A percentile compares a stretch with the other conserved stretches of the same genome.
Evolutionary conservation across 2,888 invertebrate species (phyloP).

Genomic region (Metellina segmentata): DNA sequence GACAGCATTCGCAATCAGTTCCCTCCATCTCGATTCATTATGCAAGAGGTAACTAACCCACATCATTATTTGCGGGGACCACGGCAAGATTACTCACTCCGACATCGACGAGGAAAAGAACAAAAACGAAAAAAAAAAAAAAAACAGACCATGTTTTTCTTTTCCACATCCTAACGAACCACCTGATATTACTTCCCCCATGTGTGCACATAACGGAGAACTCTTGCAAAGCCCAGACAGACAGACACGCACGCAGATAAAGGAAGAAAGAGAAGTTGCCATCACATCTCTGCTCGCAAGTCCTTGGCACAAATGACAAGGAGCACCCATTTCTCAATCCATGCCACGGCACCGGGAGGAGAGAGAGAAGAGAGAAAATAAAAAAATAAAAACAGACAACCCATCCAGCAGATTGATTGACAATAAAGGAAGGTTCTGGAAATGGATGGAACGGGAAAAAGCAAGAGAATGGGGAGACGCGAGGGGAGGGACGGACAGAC

Average conservation of each 20-base stretch:
- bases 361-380: neutral
- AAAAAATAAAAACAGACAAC: conserved; percentile 43
- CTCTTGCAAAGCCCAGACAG: neutral
- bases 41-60: neutral
- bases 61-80: neutral
- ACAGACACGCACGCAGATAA: conserved; percentile 27
- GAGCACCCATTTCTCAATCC: conserved; percentile 45
- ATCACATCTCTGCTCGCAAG: neutral
- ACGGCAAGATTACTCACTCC: neutral
- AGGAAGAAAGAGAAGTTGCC: conserved; percentile 5
- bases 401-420: conserved; percentile 69
- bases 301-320: conserved; percentile 9
- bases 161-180: neutral
- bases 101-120: neutral
- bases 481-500: conserved; percentile 41
- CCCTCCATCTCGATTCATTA: neutral
- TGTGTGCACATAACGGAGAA: no score
- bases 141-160: neutral
- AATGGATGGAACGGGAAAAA: neutral
- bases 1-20: no score
- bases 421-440: conserved; percentile 59
- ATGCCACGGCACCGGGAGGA: conserved; percentile 31
- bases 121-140: no score
- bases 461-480: no score
- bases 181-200: neutral